Base-by-base conservation (phyloP, 2,797 vertebrate genomes). In the Calcarius lapponicus region DNA sequence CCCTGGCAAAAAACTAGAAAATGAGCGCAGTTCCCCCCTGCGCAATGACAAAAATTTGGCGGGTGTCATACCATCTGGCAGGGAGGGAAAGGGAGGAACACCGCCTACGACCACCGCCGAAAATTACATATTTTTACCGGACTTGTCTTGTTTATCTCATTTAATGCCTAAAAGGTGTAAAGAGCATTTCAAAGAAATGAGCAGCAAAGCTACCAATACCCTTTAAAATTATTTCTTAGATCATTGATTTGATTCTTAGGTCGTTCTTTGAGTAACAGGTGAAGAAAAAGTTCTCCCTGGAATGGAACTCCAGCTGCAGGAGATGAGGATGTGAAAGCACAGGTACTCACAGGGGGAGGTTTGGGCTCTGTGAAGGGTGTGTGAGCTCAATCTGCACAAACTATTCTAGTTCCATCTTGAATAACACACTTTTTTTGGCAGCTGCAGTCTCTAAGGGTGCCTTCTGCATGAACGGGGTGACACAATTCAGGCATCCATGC, bases 311-410 rank as follows among this genome's bases (percentile, higher is more conserved):
- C 42, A 71, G 1, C 21, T 29, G 70, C 54, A 89, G 64, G 50
- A 56, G 47, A 31, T 61, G 15, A 36, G 40, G 62, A 2, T 0
- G 28, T 20, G 70, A 48, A 14, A 13, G 58, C 67, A n/a, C 82
- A 60, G 43, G 21, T 3, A 10, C 58, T 6, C 34, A 38, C 32
- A 57, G 71, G 5, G 18, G 40, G 26, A 48, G 17, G 13, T 6
- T 10, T 0, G 1, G 20, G 38, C 4, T 22, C 43, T 36, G 25
- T 4, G 32, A 34, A 22, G 20, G 26, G 26, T n/a, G 36, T 32
- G 22, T 9, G 24, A 70, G 66, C 65, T 62, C 69, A 28, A 3
- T 51, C 42, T 62, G 40, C 69, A 51, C 24, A 12, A 17, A 14
- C 20, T 60, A 24, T 43, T 53, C 38, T 6, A 9, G 20, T 4